These are phyloP conservation scores for Opisthograptis luteolata DNA, from an alignment of 2,888 invertebrate genomes.

Conservation along the genomic window DNA sequence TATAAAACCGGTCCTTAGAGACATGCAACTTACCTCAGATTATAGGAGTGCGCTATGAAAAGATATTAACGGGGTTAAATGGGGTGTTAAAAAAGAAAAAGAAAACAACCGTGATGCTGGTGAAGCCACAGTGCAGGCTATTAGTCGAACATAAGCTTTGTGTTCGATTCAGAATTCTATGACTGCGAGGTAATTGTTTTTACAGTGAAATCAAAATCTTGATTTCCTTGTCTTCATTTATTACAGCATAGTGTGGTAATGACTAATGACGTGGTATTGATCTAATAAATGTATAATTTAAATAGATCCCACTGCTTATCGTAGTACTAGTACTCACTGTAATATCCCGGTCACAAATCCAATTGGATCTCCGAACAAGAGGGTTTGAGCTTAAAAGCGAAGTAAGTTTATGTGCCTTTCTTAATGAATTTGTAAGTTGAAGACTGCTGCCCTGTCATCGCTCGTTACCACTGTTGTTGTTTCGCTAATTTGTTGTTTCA, in stretches of 20 bases:
- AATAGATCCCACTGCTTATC: too few relatives aligned
- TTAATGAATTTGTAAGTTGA: conserved; percentile 40
- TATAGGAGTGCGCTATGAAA: too few relatives aligned
- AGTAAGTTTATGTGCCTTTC: conserved; percentile 41
- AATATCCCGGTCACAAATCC: conserved; percentile 53
- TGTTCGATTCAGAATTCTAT: conserved; percentile 42
- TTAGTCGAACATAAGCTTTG: conserved; percentile 70
- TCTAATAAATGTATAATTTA: too few relatives aligned
- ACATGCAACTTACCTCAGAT: too few relatives aligned
- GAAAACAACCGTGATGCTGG: too few relatives aligned
- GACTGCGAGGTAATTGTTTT: neutral
- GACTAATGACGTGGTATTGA: too few relatives aligned
- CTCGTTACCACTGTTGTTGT: conserved; percentile 28
- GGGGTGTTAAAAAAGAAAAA: too few relatives aligned
- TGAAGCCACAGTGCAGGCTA: too few relatives aligned
- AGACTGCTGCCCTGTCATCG: conserved; percentile 28
- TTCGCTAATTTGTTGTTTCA: conserved; percentile 19
- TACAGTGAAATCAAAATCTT: neutral
- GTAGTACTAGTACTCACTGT: too few relatives aligned
- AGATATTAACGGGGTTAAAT: too few relatives aligned
- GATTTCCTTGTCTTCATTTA: neutral
- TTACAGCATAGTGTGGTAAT: too few relatives aligned
- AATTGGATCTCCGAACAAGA: conserved; percentile 55
- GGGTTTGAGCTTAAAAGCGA: conserved; percentile 36
- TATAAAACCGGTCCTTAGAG: too few relatives aligned